These are phyloP conservation scores for Oeneis ivallda DNA, from an alignment of 2,888 invertebrate species.

Conservation along the genomic window DNA sequence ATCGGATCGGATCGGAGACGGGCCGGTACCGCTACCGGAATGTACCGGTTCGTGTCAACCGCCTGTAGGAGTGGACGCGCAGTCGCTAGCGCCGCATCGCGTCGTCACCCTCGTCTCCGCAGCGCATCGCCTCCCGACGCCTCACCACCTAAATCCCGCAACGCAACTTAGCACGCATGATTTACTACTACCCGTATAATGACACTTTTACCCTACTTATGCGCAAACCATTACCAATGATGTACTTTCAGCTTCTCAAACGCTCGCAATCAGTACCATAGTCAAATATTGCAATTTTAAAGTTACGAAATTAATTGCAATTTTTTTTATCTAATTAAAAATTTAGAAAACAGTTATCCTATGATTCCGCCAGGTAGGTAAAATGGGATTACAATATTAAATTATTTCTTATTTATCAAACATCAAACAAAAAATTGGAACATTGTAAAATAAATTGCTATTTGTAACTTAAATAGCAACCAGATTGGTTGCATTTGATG, in stretches of 20 bases:
- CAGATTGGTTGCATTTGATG: too few relatives aligned
- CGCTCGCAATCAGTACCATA: background rate
- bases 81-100: slow-evolving; percentile 47
- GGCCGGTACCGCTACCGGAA: slow-evolving; percentile 15
- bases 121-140: slow-evolving; percentile 23
- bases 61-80: slow-evolving; percentile 36
- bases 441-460: too few relatives aligned
- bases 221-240: background rate
- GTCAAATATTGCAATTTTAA: background rate
- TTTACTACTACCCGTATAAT: background rate
- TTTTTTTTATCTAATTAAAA: too few relatives aligned
- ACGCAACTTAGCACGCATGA: slow-evolving; percentile 16
- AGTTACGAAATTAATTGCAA: background rate
- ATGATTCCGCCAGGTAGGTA: background rate
- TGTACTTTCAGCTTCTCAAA: background rate
- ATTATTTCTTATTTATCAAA: too few relatives aligned
- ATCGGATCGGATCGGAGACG: background rate
- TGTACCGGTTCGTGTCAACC: slow-evolving; percentile 5
- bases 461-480: too few relatives aligned
- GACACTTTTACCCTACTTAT: slow-evolving; percentile 4
- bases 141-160: slow-evolving; percentile 23
- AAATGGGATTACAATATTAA: background rate
- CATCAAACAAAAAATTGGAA: too few relatives aligned
- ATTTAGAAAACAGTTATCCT: background rate
- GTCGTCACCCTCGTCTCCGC: slow-evolving; percentile 38